phyloP scores from a whole-genome alignment of 2,113 vertebrate species.

The Cebus imitator region DNA sequence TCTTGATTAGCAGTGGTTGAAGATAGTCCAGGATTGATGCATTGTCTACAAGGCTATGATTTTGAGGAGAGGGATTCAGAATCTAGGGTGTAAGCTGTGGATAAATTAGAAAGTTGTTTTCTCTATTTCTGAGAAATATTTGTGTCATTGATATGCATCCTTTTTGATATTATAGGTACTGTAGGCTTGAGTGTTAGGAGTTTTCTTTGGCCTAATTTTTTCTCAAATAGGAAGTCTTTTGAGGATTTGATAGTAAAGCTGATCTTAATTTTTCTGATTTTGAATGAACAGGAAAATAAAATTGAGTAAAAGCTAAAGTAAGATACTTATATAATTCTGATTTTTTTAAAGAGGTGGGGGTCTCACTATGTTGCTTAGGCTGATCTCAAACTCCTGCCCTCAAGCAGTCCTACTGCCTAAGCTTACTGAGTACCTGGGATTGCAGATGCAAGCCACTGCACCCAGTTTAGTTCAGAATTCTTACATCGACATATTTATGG shows the following conservation, averaged over 20 bases:
- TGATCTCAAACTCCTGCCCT: no score
- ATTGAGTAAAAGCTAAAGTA: not conserved
- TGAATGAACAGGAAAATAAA: not conserved
- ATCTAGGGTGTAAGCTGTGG: not conserved
- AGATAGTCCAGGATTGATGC: not conserved
- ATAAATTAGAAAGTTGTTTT: not conserved
- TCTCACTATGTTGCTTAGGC: no score
- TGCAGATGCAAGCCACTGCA: no score
- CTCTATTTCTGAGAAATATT: not conserved
- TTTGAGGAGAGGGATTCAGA: not conserved
- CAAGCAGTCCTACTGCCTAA: no score
- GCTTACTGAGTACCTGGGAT: no score
- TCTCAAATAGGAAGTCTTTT: not conserved
- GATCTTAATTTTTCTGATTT: not conserved
- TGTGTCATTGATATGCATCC: not conserved
- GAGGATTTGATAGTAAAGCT: not conserved
- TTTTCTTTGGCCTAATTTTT: not conserved
- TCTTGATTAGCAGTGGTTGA: not conserved
- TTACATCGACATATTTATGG: not conserved
- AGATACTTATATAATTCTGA: not conserved
- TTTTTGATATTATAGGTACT: no score
- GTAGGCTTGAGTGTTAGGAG: not conserved
- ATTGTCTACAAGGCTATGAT: not conserved
- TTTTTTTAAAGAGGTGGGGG: not conserved
- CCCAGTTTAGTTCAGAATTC: not conserved